A percentile compares a stretch with the other conserved stretches of the same genome.
Conservation (phyloP, 2,113 vertebrate species). For the Guaruba guarouba region DNA sequence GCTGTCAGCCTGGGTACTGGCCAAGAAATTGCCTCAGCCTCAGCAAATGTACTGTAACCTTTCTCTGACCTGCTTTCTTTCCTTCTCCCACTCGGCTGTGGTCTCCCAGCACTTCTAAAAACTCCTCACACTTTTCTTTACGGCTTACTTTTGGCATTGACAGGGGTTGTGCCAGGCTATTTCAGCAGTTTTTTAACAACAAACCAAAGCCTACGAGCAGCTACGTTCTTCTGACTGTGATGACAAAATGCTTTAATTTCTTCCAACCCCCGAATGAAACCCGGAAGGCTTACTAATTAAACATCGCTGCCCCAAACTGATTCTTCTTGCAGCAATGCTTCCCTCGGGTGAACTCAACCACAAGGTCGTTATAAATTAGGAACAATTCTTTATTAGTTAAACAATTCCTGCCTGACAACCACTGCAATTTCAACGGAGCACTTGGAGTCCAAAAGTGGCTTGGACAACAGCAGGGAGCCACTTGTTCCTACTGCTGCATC, state of each 20-base stretch:
- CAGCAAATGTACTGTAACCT: not conserved
- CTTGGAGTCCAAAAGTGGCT: not conserved
- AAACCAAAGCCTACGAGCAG: not conserved
- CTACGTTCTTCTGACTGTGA: slow-evolving; percentile 25
- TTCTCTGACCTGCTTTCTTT: not conserved
- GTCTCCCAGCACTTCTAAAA: not conserved
- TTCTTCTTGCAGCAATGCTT: slow-evolving; percentile 32
- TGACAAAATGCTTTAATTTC: slow-evolving; percentile 68
- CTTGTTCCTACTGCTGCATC: not conserved
- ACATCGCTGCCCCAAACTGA: slow-evolving; percentile 31
- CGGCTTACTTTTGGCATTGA: not conserved
- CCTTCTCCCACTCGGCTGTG: not conserved
- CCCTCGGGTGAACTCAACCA: slow-evolving; percentile 15
- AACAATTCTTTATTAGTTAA: slow-evolving; percentile 46
- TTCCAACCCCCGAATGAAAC: slow-evolving; percentile 14
- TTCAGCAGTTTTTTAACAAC: not conserved
- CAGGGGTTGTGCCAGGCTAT: not conserved
- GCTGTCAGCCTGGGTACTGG: not conserved
- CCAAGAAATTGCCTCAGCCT: not conserved
- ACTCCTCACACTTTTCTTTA: not conserved
- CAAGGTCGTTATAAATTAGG: slow-evolving; percentile 38
- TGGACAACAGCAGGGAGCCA: not conserved
- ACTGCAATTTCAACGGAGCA: not conserved
- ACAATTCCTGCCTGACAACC: slow-evolving; percentile 33
- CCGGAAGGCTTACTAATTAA: slow-evolving; percentile 50